phyloP scores from a whole-genome alignment of 2,113 vertebrate genomes.

The Mesoclemmys tuberculata region DNA sequence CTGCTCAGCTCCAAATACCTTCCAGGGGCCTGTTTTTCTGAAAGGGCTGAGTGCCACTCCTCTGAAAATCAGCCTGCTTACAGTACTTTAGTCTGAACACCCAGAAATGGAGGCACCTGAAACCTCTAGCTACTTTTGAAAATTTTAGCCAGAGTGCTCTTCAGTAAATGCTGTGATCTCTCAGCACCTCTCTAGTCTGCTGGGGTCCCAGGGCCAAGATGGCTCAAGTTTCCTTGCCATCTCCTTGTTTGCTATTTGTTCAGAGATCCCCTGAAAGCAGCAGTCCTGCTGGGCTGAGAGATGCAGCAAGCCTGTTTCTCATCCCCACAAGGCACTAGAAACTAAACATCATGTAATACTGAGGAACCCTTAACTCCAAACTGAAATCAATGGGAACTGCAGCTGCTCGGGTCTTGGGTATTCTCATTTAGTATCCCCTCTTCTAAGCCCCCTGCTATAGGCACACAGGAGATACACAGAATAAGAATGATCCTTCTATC shows the following conservation, averaged over 20 bases:
- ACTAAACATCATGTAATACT: not conserved
- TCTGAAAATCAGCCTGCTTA: not conserved
- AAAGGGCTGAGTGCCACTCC: not conserved
- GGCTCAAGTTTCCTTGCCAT: not conserved
- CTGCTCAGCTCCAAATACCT: not conserved
- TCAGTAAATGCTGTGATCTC: not conserved
- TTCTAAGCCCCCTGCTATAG: not conserved
- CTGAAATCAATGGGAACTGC: accelerated
- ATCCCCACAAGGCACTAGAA: not conserved
- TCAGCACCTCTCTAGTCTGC: not conserved
- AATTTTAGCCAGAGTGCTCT: not conserved
- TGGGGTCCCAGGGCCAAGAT: not conserved
- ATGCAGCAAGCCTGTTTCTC: not conserved
- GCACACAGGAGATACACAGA: not conserved
- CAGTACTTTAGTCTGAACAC: not conserved
- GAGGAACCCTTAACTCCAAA: not conserved
- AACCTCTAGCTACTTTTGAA: not conserved
- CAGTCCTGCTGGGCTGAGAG: not conserved
- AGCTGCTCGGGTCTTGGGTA: not conserved
- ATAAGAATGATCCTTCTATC: not conserved
- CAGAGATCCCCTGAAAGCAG: not conserved
- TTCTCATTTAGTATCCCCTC: not conserved
- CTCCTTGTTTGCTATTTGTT: not conserved
- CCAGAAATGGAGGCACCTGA: not conserved
- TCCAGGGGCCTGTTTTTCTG: not conserved